These are phyloP conservation scores for Drosophila mimica DNA, from an alignment of 2,888 invertebrate species.

Conservation along the genomic window DNA sequence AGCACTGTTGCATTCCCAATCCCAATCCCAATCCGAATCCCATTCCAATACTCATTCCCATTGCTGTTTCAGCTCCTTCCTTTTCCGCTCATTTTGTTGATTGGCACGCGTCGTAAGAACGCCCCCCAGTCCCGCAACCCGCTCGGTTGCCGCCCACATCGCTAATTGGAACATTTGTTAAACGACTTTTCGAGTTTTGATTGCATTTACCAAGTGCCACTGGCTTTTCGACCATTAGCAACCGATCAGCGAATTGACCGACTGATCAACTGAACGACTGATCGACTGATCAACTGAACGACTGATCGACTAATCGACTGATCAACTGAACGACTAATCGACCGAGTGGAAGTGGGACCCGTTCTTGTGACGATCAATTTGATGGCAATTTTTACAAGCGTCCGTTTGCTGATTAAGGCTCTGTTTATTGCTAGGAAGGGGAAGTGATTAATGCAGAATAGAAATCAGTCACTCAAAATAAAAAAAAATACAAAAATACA, in stretches of 20 bases:
- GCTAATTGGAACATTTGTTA: constrained; percentile 64
- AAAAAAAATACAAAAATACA: background rate
- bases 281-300: background rate
- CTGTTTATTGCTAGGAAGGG: background rate
- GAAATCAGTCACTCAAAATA: background rate
- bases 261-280: constrained; percentile 18
- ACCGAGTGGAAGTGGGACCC: constrained; percentile 7
- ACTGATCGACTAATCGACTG: constrained; percentile 6
- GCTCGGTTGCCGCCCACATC: constrained; percentile 30
- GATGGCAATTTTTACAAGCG: constrained; percentile 1
- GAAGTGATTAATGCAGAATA: background rate
- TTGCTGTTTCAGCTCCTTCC: constrained; percentile 9
- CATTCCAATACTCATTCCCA: background rate
- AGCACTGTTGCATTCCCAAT: too few species aligned
- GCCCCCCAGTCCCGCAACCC: background rate
- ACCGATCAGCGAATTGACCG: constrained; percentile 22
- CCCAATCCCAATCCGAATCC: background rate
- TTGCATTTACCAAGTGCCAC: constrained; percentile 40
- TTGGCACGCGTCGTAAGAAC: constrained; percentile 38
- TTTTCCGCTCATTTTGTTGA: constrained; percentile 42
- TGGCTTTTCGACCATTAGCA: constrained; percentile 34
- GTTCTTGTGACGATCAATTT: constrained; percentile 12
- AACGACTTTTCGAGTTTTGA: constrained; percentile 37
- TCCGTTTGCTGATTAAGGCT: background rate
- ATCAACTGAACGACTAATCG: background rate